Conservation (phyloP, 2,113 vertebrate species). For the Pseudopipra pipra region DNA sequence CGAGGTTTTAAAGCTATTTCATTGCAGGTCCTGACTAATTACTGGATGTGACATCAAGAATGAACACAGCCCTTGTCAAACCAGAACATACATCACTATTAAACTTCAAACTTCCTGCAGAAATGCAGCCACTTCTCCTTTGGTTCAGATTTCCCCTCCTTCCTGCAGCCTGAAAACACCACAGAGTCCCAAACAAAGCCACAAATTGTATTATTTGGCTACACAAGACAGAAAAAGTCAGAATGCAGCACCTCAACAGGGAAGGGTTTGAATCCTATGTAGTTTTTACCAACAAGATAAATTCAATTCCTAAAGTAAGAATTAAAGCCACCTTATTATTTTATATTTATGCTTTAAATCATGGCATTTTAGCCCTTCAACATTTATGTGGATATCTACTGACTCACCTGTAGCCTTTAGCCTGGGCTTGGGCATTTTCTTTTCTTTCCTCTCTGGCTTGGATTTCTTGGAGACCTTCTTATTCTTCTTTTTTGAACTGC, state of each 20-base stretch:
- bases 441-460: slow-evolving; percentile 94
- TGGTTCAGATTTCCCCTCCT: background rate
- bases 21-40: background rate
- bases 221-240: accelerated
- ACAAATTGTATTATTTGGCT: background rate
- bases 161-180: background rate
- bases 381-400: background rate
- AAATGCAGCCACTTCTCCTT: background rate
- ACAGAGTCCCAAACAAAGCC: background rate
- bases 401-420: slow-evolving; percentile 96
- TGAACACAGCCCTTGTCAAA: background rate
- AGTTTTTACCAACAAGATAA: background rate
- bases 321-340: background rate
- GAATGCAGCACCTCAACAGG: background rate
- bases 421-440: slow-evolving; percentile 96
- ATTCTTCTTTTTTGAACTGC: slow-evolving; percentile 95
- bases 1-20: background rate
- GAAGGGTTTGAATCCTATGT: accelerated
- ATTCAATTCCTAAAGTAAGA: background rate
- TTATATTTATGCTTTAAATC: background rate
- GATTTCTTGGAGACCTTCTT: slow-evolving; percentile 91
- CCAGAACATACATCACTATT: accelerated
- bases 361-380: background rate
- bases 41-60: background rate
- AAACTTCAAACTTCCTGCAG: background rate